phyloP scores from a whole-genome alignment of 1,140 invertebrate species.

The Pogonus chalceus region DNA sequence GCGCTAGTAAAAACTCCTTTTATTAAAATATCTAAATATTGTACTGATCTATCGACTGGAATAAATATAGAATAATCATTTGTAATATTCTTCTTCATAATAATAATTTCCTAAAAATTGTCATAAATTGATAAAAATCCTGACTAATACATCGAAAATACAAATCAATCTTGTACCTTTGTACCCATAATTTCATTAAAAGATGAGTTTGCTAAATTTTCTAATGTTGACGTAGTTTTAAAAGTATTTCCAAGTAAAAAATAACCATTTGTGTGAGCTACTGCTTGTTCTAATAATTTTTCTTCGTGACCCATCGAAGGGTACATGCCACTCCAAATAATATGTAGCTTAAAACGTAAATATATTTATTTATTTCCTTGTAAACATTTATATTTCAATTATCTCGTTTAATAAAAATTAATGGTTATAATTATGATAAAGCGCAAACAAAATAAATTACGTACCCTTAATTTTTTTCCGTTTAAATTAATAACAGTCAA shows the following conservation, averaged over 20 bases:
- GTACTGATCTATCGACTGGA: neutral
- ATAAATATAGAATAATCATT: too few species aligned
- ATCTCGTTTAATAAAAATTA: too few species aligned
- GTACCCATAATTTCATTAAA: too few species aligned
- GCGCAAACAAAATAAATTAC: too few species aligned
- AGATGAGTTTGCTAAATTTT: too few species aligned
- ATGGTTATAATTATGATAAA: too few species aligned
- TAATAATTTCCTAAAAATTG: neutral
- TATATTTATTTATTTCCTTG: too few species aligned
- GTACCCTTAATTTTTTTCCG: conserved; percentile 13
- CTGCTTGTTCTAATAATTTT: conserved; percentile 1
- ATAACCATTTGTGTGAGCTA: neutral
- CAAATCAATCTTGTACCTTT: too few species aligned
- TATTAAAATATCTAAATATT: neutral
- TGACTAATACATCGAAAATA: too few species aligned
- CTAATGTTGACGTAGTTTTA: neutral
- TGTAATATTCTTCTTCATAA: neutral
- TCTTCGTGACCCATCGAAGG: conserved; percentile 3
- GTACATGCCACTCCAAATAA: conserved; percentile 7
- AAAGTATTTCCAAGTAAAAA: conserved; percentile 9
- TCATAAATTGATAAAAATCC: too few species aligned
- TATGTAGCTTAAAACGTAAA: conserved; percentile 4
- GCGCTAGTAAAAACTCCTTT: neutral
- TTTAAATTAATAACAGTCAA: conserved; percentile 14
- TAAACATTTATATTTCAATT: too few species aligned